Percentiles rank a stretch among this genome's conserved stretches.
These are phyloP conservation scores for Vulpes lagopus DNA, from an alignment of 2,113 vertebrate species.

Conservation along the genomic window DNA sequence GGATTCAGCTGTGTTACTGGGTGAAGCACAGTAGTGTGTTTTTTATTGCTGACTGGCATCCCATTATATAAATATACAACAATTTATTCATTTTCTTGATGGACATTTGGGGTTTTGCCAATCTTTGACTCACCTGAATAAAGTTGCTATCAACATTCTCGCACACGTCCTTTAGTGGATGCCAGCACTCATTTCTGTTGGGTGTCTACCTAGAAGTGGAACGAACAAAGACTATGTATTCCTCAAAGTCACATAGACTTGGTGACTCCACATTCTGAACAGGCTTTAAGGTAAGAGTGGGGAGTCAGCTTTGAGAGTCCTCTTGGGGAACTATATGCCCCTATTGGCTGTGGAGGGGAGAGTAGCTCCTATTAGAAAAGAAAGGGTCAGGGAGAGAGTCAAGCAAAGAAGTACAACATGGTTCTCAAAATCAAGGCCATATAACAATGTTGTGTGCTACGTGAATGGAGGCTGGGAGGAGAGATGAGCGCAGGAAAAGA, in stretches of 20 bases:
- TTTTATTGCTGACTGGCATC: not conserved
- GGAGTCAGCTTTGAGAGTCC: not conserved
- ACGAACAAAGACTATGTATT: not conserved
- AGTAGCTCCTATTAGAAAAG: not conserved
- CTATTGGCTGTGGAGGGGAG: not conserved
- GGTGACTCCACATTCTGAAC: not conserved
- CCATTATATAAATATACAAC: not conserved
- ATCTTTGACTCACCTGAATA: not conserved
- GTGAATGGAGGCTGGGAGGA: not conserved
- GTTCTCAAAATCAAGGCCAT: not conserved
- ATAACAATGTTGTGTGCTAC: too few species aligned
- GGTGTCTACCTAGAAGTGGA: not conserved
- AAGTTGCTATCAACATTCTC: not conserved
- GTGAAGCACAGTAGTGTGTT: not conserved
- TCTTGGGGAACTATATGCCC: not conserved
- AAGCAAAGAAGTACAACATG: not conserved
- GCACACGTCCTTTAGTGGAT: not conserved
- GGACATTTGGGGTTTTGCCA: not conserved
- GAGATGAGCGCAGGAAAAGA: not conserved
- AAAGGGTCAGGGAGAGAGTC: not conserved
- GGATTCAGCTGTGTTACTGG: not conserved
- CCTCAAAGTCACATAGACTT: not conserved
- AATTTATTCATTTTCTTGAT: not conserved
- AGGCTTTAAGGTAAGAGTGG: not conserved
- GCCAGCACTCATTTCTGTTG: not conserved